Percentiles rank a stretch among this genome's conserved stretches.
Conservation (phyloP, 1,140 invertebrate genomes). For the Nebria ingens region DNA sequence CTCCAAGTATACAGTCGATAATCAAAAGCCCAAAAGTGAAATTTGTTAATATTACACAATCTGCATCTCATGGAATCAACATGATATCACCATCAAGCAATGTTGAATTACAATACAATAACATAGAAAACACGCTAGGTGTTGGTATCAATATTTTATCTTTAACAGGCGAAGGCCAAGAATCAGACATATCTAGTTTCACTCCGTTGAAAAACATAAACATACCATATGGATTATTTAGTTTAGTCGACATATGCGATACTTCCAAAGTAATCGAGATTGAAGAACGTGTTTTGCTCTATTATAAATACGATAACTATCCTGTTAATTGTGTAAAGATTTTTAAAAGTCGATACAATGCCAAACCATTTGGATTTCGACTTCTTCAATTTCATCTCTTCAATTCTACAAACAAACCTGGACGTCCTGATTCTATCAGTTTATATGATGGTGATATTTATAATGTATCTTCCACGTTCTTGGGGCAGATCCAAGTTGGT, state of each 20-base stretch:
- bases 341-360: slow-evolving; percentile 71
- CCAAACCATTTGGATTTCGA: slow-evolving; percentile 81
- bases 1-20: slow-evolving; percentile 81
- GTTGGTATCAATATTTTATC: slow-evolving; percentile 82
- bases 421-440: slow-evolving; percentile 71
- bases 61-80: slow-evolving; percentile 87
- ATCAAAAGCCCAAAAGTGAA: slow-evolving; percentile 72
- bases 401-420: slow-evolving; percentile 73
- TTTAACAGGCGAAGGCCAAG: slow-evolving; percentile 84
- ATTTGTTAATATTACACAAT: slow-evolving; percentile 71
- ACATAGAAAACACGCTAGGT: slow-evolving; percentile 75
- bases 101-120: slow-evolving; percentile 56
- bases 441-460: slow-evolving; percentile 91
- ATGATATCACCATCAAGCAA: slow-evolving; percentile 78
- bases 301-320: slow-evolving; percentile 95
- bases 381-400: slow-evolving; percentile 90
- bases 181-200: slow-evolving; percentile 78
- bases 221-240: slow-evolving; percentile 91
- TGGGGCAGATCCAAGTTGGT: slow-evolving; percentile 60
- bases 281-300: slow-evolving; percentile 83
- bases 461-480: slow-evolving; percentile 62
- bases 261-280: slow-evolving; percentile 83
- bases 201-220: slow-evolving; percentile 71
- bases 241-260: slow-evolving; percentile 92
- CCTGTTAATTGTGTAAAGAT: slow-evolving; percentile 97